Evolutionary conservation across 1,140 invertebrate genomes (phyloP).

Genomic region (Tetramorium simillimum): DNA sequence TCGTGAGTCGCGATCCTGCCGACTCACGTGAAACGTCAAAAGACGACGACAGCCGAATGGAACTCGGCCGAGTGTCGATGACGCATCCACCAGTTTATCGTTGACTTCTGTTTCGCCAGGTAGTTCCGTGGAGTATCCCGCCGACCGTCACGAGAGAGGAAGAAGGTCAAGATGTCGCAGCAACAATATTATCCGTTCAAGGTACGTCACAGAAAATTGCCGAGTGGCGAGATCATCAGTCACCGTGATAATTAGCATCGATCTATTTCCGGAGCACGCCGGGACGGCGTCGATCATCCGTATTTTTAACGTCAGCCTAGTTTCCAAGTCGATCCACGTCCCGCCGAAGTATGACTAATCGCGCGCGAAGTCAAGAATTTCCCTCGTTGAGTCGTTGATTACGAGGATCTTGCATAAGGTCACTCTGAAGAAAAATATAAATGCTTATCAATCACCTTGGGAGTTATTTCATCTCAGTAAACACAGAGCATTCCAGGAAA

Average conservation of each 20-base stretch:
- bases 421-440: neutral
- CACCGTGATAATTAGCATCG: slow-evolving; percentile 6
- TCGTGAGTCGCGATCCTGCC: neutral
- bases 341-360: slow-evolving; percentile 5
- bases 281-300: slow-evolving; percentile 39
- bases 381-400: neutral
- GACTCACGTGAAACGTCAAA: slow-evolving; percentile 5
- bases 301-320: slow-evolving; percentile 60
- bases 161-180: slow-evolving; percentile 76
- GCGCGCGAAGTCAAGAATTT: neutral
- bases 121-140: neutral
- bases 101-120: slow-evolving; percentile 7
- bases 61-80: neutral
- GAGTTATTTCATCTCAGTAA: neutral
- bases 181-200: slow-evolving; percentile 82
- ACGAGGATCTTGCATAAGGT: neutral
- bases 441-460: neutral
- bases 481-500: too few species aligned
- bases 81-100: slow-evolving; percentile 13
- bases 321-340: slow-evolving; percentile 24
- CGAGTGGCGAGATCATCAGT: neutral
- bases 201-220: slow-evolving; percentile 60
- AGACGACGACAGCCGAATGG: too few species aligned
- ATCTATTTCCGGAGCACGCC: slow-evolving; percentile 52
- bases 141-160: slow-evolving; percentile 1